These are phyloP conservation scores for Sinonovacula constricta DNA, from an alignment of 1,140 invertebrate species.

Conservation along the genomic window DNA sequence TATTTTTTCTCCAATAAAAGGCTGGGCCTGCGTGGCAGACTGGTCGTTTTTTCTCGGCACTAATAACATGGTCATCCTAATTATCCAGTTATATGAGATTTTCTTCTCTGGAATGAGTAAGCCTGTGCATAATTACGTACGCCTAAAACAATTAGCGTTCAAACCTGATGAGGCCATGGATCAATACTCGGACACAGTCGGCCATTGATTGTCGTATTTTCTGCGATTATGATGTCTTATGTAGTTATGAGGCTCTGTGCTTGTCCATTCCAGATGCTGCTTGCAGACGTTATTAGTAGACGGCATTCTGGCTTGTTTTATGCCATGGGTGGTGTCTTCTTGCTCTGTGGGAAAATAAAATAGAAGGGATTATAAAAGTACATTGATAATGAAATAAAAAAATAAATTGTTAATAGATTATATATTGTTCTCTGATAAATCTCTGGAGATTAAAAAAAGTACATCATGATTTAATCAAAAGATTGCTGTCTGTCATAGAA, in stretches of 20 bases:
- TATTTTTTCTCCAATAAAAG: too few species aligned
- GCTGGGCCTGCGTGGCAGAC: background rate
- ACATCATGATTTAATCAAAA: too few species aligned
- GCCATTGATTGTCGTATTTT: slow-evolving; percentile 27
- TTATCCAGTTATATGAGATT: slow-evolving; percentile 50
- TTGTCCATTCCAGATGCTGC: too few species aligned
- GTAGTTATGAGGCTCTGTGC: background rate
- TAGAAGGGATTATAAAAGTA: background rate
- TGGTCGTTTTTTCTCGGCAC: background rate
- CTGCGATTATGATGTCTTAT: slow-evolving; percentile 32
- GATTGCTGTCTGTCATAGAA: too few species aligned
- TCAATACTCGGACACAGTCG: slow-evolving; percentile 20
- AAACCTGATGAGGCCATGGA: slow-evolving; percentile 39
- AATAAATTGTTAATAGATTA: too few species aligned
- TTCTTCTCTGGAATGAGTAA: background rate
- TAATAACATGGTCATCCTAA: slow-evolving; percentile 49
- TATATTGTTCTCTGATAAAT: too few species aligned
- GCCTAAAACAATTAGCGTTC: slow-evolving; percentile 51
- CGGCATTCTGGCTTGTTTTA: too few species aligned
- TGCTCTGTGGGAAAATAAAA: too few species aligned
- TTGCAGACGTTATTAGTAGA: too few species aligned
- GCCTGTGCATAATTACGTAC: slow-evolving; percentile 38
- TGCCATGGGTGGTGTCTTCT: too few species aligned
- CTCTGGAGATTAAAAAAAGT: too few species aligned
- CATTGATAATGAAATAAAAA: too few species aligned